Conservation (phyloP, 2,797 vertebrate species). For the Rhincodon typus region DNA sequence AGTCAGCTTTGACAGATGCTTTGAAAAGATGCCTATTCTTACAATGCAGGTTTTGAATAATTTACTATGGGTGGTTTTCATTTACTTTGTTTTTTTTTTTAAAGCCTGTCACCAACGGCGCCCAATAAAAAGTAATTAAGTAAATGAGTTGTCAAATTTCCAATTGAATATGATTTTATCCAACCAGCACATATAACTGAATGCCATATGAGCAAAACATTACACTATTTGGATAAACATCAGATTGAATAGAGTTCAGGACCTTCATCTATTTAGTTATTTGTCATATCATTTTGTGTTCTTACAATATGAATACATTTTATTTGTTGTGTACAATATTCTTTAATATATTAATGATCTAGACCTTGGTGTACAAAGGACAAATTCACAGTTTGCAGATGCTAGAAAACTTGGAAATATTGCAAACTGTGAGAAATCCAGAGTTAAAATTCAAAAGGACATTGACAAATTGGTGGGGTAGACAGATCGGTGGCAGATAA, state of each 20-base stretch:
- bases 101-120: not conserved
- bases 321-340: too few species aligned
- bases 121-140: not conserved
- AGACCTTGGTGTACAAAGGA: too few species aligned
- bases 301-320: too few species aligned
- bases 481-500: too few species aligned
- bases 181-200: not conserved
- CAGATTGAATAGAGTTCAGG: not conserved
- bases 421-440: too few species aligned
- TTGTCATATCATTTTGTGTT: not conserved
- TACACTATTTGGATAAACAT: not conserved
- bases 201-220: not conserved
- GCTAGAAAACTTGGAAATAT: too few species aligned
- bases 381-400: too few species aligned
- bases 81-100: not conserved
- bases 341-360: too few species aligned
- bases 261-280: not conserved
- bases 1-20: not conserved
- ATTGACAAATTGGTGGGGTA: too few species aligned
- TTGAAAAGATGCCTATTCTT: not conserved
- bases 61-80: not conserved
- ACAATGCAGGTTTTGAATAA: not conserved
- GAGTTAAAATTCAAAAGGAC: too few species aligned
- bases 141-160: not conserved
- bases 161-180: not conserved